phyloP scores from a whole-genome alignment of 2,113 vertebrate species.

The cat (Felis catus) region F.catus_Fca126_mat1.0 CM031411.1:37114501-37115000 shows the following conservation, averaged over 20 bases:
- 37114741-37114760: background rate
- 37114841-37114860: background rate
- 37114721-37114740: background rate
- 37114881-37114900: background rate
- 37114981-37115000: background rate
- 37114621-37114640: background rate
- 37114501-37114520: background rate
- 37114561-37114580: slow-evolving; percentile 18
- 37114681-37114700: background rate
- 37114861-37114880: background rate
- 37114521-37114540: slow-evolving; percentile 37
- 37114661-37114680: slow-evolving; percentile 5
- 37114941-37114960: background rate
- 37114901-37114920: background rate
- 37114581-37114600: background rate
- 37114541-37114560: slow-evolving; percentile 5
- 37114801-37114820: background rate
- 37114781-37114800: slow-evolving; percentile 14
- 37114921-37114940: background rate
- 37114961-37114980: background rate
- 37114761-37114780: slow-evolving; percentile 33
- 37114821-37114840: background rate
- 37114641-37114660: background rate
- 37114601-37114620: slow-evolving; percentile 8
- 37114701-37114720: slow-evolving; percentile 34